Evolutionary conservation across 35 echinoderm and acorn worm genomes (phyloP), one percentile per base, ranked within the genome.

Genomic region (Stichopus chloronotus): DNA sequence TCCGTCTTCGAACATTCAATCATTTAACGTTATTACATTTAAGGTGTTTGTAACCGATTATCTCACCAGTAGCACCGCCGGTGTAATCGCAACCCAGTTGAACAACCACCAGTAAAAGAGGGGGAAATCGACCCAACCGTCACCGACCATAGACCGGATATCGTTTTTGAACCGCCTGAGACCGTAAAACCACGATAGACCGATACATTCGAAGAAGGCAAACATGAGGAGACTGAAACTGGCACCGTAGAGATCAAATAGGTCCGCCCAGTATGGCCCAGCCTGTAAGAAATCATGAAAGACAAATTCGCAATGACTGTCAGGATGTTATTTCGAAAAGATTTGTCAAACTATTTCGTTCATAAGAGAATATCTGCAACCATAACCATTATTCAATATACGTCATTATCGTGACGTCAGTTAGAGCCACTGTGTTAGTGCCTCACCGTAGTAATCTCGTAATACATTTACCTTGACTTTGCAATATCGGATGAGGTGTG

Each of bases 241-340:
- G 58, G 97, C 97, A 16, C 95, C 95, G 56, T 99, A 99, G 0
- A 90, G 93, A 86, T 99, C 97, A 81, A 99, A 88, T 21, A 99
- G 71, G 52, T 90, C 90, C 52, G 94, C 95, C 97, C 97, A 99
- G 86, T 99, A 99, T 4, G 95, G 95, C 78, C 97, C 97, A 77
- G 95, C 94, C 97, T 99, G 63, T 25, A 81, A 23, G 65, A 72
- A 63, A 68, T 22, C 30, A 43, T 43, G 30, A 43, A 43, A 91
- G 5, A 86, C 11, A 19, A 53, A 53, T 72, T 72, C 69, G 4
- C 22, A 21, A 21, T 16, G 22, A 21, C 13, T 13, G 1, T 13
- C 69, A 1, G 22, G 13, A 13, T 22, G 69, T 16, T 72, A 21
- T 72, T 72, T 22, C 69, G 13, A 72, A 21, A 72, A 16, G 13